Conservation (phyloP, 2,797 vertebrate genomes). For the Dicrostonyx torquatus region DNA sequence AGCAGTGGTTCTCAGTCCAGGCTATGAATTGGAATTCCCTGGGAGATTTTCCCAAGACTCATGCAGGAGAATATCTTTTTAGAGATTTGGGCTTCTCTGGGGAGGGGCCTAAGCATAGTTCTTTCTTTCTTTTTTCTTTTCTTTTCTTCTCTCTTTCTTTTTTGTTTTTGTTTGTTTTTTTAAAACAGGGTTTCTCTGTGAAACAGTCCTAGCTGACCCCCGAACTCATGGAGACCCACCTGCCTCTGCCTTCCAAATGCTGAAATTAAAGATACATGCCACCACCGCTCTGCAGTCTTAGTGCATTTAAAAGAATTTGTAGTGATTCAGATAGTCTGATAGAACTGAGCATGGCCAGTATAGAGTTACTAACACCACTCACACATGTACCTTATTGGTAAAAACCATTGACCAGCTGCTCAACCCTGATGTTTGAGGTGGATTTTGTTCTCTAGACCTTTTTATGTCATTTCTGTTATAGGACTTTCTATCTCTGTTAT, state of each 20-base stretch:
- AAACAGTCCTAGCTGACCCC: not conserved
- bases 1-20: not conserved
- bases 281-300: not conserved
- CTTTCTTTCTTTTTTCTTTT: not conserved
- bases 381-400: not conserved
- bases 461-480: not conserved
- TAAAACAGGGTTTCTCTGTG: not conserved
- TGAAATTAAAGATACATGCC: not conserved
- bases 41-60: not conserved
- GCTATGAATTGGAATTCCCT: not conserved
- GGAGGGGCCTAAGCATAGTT: not conserved
- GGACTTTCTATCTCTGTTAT: not conserved
- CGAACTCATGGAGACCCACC: not conserved
- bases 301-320: not conserved
- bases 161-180: not conserved
- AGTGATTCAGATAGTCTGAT: not conserved
- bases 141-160: no score
- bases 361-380: not conserved
- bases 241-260: not conserved
- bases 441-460: not conserved
- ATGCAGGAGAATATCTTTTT: not conserved
- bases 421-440: not conserved
- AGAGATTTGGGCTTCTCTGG: conserved; percentile 6
- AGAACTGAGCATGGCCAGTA: not conserved
- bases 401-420: not conserved